These are phyloP conservation scores for Mycalesis mineus DNA, from an alignment of 2,888 invertebrate genomes.

Conservation along the genomic window DNA sequence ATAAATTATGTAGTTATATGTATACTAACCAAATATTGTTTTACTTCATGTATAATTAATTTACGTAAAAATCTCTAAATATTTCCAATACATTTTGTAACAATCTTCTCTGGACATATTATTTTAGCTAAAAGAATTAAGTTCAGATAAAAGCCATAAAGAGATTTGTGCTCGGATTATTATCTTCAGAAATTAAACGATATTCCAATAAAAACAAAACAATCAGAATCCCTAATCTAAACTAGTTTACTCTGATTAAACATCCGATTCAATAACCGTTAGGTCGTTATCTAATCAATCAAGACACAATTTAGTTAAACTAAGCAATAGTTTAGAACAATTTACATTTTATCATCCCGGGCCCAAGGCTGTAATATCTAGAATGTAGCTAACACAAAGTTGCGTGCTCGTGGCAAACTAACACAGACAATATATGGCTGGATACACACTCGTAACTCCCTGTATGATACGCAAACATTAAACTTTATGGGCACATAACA, in stretches of 20 bases:
- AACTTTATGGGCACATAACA: constrained; percentile 6
- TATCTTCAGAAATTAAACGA: background rate
- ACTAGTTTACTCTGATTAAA: no score
- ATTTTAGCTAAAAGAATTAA: no score
- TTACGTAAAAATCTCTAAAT: no score
- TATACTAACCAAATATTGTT: no score
- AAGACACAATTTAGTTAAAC: background rate
- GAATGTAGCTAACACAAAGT: background rate
- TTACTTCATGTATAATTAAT: no score
- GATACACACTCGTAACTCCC: background rate
- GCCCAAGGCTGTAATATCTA: background rate
- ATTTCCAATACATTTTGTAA: no score
- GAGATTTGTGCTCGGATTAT: no score
- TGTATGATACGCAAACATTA: background rate
- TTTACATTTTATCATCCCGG: background rate
- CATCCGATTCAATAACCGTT: background rate
- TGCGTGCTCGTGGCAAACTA: background rate
- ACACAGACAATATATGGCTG: background rate
- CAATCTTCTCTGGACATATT: no score
- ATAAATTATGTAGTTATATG: no score
- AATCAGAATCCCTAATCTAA: background rate
- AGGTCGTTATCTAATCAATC: background rate
- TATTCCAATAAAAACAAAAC: background rate
- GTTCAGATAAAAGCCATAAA: no score
- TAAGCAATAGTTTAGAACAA: background rate